Conservation (phyloP, 2,113 vertebrate genomes). For the Paracanthobrama guichenoti region DNA sequence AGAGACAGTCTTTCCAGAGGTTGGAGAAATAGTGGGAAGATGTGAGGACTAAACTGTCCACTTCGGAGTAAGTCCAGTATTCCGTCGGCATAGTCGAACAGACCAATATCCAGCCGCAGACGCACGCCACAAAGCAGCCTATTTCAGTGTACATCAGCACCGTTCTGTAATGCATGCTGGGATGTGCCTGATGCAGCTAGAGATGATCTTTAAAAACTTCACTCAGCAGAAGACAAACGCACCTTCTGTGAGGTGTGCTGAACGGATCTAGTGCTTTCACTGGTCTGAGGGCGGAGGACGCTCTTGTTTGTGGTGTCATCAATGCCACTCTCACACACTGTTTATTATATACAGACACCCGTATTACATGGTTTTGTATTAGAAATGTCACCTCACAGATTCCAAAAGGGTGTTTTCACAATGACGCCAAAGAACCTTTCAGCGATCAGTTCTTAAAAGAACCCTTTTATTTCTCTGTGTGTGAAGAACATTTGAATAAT, state of each 20-base stretch:
- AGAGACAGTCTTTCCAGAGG: constrained; percentile 91
- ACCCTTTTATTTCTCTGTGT: too few species aligned
- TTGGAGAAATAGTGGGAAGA: constrained; percentile 89
- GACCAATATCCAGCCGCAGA: constrained; percentile 89
- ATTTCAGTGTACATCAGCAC: constrained; percentile 82
- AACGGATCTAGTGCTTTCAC: not conserved
- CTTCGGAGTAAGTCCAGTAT: constrained; percentile 91
- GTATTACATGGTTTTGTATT: not conserved
- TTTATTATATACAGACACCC: constrained; percentile 19
- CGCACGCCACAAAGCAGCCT: constrained; percentile 81
- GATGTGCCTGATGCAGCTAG: not conserved
- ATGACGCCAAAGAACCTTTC: too few species aligned
- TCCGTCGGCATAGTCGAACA: constrained; percentile 89
- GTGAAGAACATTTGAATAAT: too few species aligned
- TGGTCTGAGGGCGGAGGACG: not conserved
- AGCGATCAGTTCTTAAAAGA: too few species aligned
- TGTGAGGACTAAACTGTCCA: constrained; percentile 85
- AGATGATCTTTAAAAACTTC: not conserved
- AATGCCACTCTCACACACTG: not conserved
- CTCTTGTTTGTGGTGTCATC: constrained; percentile 38
- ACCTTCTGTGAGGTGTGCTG: not conserved
- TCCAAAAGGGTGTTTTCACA: too few species aligned
- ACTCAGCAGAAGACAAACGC: not conserved
- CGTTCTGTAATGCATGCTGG: constrained; percentile 67
- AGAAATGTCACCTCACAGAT: not conserved